Evolutionary conservation across 2,797 vertebrate species (phyloP), one percentile per base, ranked within the genome.

Genomic region (Prunella strophiata): DNA sequence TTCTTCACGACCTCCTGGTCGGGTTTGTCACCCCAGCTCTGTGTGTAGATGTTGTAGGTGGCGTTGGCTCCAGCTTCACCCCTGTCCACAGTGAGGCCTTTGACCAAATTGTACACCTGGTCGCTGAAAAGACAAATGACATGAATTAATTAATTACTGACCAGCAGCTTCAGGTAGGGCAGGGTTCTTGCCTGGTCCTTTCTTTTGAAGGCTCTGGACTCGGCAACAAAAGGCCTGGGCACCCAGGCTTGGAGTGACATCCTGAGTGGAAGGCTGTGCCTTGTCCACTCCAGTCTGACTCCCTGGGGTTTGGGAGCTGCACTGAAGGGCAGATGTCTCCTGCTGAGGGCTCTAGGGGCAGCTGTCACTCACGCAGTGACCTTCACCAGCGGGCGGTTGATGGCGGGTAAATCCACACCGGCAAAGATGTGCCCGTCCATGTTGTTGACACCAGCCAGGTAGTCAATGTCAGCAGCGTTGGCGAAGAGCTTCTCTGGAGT

Each of bases 371-470:
- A 99, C 98, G 92, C n/a, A 1, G 97, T 62, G 52, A 99, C 97
- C 16, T 95, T 22, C 36, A 85, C 26, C 4, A 98, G 42, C 0
- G 96, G 93, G 47, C 73, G 88, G 94, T 99, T 98, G 76, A 99
- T 25, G 8, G 98, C 98, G 0, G 99, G 98, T 32, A 99, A 1
- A 54, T 99, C 99, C 0, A 99, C 0, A 3, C 92, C 95, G 5
- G 98, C 98, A 55, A 99, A 99, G 13, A 99, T 0, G 91, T 99
- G 99, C 25, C 98, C 99, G 0, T 99, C 99, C 99, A 99, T 99
- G 97, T 99, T 15, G 7, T 99, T 26, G 57, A 58, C 57, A n/a
- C 55, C 57, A 4, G 34, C 57, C 57, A 58, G 16, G 57, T 58
- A 58, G 36, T 58, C 57, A 16, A 58, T 58, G 57, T 58, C 57